Evolutionary conservation across 2,113 vertebrate species (phyloP).

Genomic region (Cyprinodon tularosa): DNA sequence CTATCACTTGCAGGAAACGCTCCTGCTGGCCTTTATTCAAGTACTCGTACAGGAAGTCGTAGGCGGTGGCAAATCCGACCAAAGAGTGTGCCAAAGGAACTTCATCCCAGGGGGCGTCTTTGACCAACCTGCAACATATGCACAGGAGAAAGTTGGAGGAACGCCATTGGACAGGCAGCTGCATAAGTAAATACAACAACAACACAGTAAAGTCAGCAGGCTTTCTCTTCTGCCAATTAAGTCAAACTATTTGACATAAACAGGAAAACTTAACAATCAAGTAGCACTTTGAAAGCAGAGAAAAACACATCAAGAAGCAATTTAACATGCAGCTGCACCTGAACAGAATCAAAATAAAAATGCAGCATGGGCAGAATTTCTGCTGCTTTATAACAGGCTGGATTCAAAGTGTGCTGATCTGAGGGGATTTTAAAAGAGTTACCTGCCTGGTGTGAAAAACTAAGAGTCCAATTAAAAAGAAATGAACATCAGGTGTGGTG

Average conservation of each 20-base stretch:
- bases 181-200: constrained; percentile 5
- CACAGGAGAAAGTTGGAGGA: constrained; percentile 2
- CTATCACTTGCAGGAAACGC: constrained; percentile 94
- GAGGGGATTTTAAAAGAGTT: not conserved
- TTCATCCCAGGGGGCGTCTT: constrained; percentile 98
- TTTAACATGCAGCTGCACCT: constrained; percentile 32
- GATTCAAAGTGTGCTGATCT: constrained; percentile 32
- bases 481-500: constrained; percentile 28
- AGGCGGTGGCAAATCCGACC: constrained; percentile 96
- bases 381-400: not conserved
- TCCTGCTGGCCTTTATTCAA: constrained; percentile 92
- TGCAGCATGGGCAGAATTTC: constrained; percentile 10
- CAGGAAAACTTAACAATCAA: constrained; percentile 13
- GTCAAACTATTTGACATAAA: constrained; percentile 13
- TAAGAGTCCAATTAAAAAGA: constrained; percentile 13
- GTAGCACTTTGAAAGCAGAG: constrained; percentile 31
- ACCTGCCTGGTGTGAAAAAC: constrained; percentile 4
- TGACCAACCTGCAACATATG: constrained; percentile 88
- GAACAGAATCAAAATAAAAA: constrained; percentile 20
- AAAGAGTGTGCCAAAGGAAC: constrained; percentile 95
- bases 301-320: constrained; percentile 32
- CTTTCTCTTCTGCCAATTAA: constrained; percentile 11
- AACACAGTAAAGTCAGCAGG: not conserved
- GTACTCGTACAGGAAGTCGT: constrained; percentile 94
- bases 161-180: not conserved